Evolutionary conservation across 2,888 invertebrate species (phyloP).

Genomic region (Venusia cambrica): DNA sequence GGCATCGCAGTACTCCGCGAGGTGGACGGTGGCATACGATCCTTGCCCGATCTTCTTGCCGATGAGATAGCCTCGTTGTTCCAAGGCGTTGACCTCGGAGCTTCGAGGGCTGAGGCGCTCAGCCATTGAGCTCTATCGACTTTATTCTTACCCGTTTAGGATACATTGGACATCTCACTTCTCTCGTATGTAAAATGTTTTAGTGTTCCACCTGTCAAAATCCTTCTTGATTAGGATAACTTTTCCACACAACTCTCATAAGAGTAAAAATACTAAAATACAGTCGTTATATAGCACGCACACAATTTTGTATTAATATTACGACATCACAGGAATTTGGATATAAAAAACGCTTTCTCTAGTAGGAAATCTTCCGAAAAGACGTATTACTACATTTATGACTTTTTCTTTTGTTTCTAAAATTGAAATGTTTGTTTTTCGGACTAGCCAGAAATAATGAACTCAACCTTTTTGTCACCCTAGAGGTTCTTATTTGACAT

Average conservation of each 20-base stretch:
- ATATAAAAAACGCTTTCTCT: conserved; percentile 77
- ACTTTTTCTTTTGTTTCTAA: conserved; percentile 76
- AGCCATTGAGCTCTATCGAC: conserved; percentile 83
- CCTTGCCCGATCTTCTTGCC: conserved; percentile 95
- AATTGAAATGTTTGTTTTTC: conserved; percentile 53
- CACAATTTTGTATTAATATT: conserved; percentile 75
- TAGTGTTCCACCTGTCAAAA: conserved; percentile 66
- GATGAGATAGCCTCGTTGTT: conserved; percentile 91
- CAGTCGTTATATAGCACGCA: conserved; percentile 64
- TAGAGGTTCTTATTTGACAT: no score
- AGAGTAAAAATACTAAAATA: conserved; percentile 56
- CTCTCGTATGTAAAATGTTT: conserved; percentile 68
- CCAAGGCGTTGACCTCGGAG: conserved; percentile 92
- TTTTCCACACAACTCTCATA: conserved; percentile 68
- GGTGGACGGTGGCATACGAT: conserved; percentile 94
- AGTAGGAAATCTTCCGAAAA: conserved; percentile 73
- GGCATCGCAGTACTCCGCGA: conserved; percentile 90
- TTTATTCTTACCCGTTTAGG: conserved; percentile 80
- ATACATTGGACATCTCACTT: conserved; percentile 80
- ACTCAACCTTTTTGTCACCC: conserved; percentile 15
- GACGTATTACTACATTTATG: conserved; percentile 75
- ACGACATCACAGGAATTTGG: conserved; percentile 81
- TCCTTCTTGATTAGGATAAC: conserved; percentile 52
- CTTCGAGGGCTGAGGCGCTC: conserved; percentile 87
- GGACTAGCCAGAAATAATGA: conserved; percentile 15